Evolutionary conservation across 2,888 invertebrate species (phyloP).

Genomic region (Esperia sulphurella): DNA sequence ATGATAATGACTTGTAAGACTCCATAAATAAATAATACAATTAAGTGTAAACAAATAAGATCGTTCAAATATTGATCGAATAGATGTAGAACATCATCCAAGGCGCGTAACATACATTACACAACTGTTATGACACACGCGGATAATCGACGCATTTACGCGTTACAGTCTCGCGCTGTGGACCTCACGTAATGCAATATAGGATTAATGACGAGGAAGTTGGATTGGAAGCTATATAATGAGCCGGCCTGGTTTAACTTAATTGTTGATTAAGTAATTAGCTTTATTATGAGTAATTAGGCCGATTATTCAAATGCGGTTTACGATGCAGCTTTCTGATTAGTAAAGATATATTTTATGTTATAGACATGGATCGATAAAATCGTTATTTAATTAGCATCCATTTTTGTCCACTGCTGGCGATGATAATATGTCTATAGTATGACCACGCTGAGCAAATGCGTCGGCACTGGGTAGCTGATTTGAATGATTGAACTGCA

Average conservation of each 20-base stretch:
- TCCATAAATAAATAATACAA: no score
- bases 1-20: no score
- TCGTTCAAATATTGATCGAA: not conserved
- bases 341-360: no score
- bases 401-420: no score
- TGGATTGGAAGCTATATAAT: not conserved
- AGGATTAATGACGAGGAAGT: slow-evolving; percentile 2
- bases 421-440: no score
- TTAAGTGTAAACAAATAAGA: not conserved
- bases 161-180: not conserved
- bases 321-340: no score
- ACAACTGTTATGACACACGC: slow-evolving; percentile 25
- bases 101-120: slow-evolving; percentile 3
- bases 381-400: no score
- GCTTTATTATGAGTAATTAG: not conserved
- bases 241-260: not conserved
- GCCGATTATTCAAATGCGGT: no score
- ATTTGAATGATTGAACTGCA: no score
- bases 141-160: slow-evolving; percentile 12
- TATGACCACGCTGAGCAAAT: no score
- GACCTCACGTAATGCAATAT: not conserved
- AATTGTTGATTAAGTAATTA: not conserved
- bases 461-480: no score
- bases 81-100: not conserved
- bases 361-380: no score